These are phyloP conservation scores for Pinna nobilis DNA, from an alignment of 1,140 invertebrate genomes.

Conservation along the genomic window DNA sequence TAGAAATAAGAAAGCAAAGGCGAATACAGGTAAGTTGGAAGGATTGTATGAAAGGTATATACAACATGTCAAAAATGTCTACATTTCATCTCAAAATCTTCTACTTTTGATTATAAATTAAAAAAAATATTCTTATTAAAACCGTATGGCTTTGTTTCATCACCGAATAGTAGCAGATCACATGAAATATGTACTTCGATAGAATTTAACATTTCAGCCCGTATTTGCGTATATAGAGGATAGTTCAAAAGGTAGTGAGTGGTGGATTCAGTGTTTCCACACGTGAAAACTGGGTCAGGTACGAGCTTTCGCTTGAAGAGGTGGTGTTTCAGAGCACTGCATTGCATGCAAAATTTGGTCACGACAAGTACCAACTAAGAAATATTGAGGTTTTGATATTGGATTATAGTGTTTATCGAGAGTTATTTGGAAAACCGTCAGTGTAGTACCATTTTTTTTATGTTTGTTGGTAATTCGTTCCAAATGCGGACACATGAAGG, in stretches of 20 bases:
- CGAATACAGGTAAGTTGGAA: too few species aligned
- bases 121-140: not conserved
- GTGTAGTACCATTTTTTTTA: not conserved
- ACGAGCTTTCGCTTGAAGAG: not conserved
- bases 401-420: not conserved
- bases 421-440: slow-evolving; percentile 1
- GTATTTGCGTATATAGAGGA: too few species aligned
- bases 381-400: slow-evolving; percentile 24
- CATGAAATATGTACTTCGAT: too few species aligned
- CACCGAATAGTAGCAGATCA: not conserved
- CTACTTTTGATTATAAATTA: not conserved
- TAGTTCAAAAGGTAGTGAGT: too few species aligned
- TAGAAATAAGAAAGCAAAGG: too few species aligned
- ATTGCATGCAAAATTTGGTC: not conserved
- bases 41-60: not conserved
- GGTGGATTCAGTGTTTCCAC: not conserved
- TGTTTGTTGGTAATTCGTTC: slow-evolving; percentile 1
- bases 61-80: not conserved
- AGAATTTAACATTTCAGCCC: too few species aligned
- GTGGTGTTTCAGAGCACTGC: not conserved
- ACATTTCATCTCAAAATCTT: too few species aligned
- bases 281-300: not conserved
- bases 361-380: not conserved
- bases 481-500: not conserved
- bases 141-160: too few species aligned